phyloP scores from a whole-genome alignment of 2,888 invertebrate species.

The Scrobipalpa atriplicella region DNA sequence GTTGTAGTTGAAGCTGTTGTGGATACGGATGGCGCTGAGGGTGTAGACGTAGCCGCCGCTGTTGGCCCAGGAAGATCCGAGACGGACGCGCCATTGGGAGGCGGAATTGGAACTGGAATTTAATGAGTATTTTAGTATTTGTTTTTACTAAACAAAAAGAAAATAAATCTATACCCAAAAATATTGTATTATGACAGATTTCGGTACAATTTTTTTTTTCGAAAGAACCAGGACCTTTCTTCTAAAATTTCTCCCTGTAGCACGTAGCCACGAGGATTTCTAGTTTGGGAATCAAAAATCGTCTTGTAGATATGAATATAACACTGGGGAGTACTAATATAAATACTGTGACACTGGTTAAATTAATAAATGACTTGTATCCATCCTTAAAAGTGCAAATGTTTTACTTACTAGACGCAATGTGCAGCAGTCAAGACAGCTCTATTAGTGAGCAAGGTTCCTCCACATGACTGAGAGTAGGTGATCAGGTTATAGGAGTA shows the following conservation, averaged over 20 bases:
- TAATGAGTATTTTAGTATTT: not conserved
- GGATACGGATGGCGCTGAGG: constrained; percentile 33
- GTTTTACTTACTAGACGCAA: constrained; percentile 43
- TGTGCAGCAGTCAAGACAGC: constrained; percentile 49
- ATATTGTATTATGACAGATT: too few relatives aligned
- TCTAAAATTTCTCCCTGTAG: too few relatives aligned
- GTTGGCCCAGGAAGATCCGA: constrained; percentile 41
- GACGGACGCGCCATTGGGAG: constrained; percentile 44
- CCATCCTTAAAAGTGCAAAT: too few relatives aligned
- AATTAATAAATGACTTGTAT: too few relatives aligned
- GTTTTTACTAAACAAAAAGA: too few relatives aligned
- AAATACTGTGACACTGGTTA: too few relatives aligned
- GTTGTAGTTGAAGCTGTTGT: constrained; percentile 45
- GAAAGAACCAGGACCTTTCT: too few relatives aligned
- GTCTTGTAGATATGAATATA: too few relatives aligned
- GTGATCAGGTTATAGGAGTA: constrained; percentile 37
- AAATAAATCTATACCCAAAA: not conserved
- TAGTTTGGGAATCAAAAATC: too few relatives aligned
- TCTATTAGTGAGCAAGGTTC: constrained; percentile 46
- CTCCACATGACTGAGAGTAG: constrained; percentile 46
- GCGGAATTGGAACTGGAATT: constrained; percentile 33
- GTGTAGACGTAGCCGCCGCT: constrained; percentile 40
- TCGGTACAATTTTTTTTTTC: too few relatives aligned
- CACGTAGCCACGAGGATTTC: too few relatives aligned
- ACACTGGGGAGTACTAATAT: too few relatives aligned